phyloP scores from a whole-genome alignment of 64 coral and sea anemone genomes.

The Dendrophyllia cribrosa region DNA sequence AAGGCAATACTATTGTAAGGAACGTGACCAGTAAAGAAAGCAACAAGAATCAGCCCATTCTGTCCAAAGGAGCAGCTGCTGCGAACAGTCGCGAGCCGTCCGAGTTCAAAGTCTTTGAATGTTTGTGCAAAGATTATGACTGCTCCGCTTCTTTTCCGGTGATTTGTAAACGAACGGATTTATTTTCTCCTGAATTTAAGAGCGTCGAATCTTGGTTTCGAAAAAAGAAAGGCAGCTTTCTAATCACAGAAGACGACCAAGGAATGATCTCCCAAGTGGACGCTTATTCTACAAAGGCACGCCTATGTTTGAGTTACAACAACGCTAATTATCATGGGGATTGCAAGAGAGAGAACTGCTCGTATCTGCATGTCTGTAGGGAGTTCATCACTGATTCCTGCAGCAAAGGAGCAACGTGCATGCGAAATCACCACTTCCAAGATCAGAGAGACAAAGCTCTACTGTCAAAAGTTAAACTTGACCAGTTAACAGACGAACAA shows the following conservation, averaged over 20 bases:
- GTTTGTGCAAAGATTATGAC: conserved; percentile 36
- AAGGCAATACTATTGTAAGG: not conserved
- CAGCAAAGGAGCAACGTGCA: conserved; percentile 49
- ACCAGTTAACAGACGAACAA: conserved; percentile 54
- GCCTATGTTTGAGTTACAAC: conserved; percentile 66
- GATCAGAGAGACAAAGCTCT: conserved; percentile 46
- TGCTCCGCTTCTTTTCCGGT: conserved; percentile 46
- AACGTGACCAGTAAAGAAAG: not conserved
- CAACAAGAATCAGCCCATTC: not conserved
- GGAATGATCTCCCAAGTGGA: conserved; percentile 51
- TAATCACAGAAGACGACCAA: conserved; percentile 43
- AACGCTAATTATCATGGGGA: not conserved
- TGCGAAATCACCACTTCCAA: conserved; percentile 47
- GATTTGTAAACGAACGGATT: conserved; percentile 44
- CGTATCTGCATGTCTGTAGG: conserved; percentile 73
- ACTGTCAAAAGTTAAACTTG: conserved; percentile 34
- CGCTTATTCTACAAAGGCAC: conserved; percentile 28
- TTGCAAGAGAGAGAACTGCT: conserved; percentile 44
- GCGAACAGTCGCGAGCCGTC: not conserved
- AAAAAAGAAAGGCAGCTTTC: conserved; percentile 42
- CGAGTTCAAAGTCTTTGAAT: conserved; percentile 62
- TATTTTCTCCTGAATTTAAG: conserved; percentile 46
- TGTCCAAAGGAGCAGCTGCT: not conserved
- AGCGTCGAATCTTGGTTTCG: conserved; percentile 66
- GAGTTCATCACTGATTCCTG: conserved; percentile 52